Evolutionary conservation across 2,888 invertebrate species (phyloP).

Genomic region (Lithophane semibrunnea): DNA sequence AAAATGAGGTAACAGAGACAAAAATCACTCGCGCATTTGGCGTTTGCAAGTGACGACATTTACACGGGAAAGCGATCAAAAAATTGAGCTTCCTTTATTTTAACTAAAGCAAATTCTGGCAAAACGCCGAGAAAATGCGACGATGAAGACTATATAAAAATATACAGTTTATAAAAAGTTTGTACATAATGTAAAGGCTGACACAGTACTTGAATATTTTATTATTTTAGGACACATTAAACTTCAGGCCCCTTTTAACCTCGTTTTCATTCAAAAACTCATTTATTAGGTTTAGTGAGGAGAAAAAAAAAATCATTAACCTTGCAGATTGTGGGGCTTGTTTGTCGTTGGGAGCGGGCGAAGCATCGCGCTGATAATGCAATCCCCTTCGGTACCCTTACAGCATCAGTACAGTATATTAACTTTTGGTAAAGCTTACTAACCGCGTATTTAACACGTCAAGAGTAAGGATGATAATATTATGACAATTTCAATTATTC

Average conservation of each 20-base stretch:
- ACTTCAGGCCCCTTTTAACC: slow-evolving; percentile 37
- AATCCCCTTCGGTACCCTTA: slow-evolving; percentile 67
- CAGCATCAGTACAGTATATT: slow-evolving; percentile 69
- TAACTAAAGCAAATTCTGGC: slow-evolving; percentile 54
- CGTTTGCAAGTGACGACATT: slow-evolving; percentile 32
- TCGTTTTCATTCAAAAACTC: slow-evolving; percentile 55
- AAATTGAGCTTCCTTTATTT: slow-evolving; percentile 31
- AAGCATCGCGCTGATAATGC: slow-evolving; percentile 72
- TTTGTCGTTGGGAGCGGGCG: slow-evolving; percentile 65
- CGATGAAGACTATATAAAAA: slow-evolving; percentile 52
- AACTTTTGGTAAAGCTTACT: slow-evolving; percentile 61
- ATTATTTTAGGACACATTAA: slow-evolving; percentile 50
- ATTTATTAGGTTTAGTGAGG: slow-evolving; percentile 62
- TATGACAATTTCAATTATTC: slow-evolving; percentile 28
- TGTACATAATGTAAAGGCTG: slow-evolving; percentile 41
- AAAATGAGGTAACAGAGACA: background rate
- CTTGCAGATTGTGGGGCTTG: slow-evolving; percentile 68
- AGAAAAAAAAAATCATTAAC: slow-evolving; percentile 68
- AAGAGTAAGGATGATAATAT: slow-evolving; percentile 17
- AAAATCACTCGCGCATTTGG: slow-evolving; percentile 28
- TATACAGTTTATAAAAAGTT: slow-evolving; percentile 52
- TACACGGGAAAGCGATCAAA: slow-evolving; percentile 31
- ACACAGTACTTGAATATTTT: slow-evolving; percentile 44
- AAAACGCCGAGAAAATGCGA: slow-evolving; percentile 46
- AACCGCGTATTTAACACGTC: slow-evolving; percentile 49